Conservation (phyloP, 2,113 vertebrate genomes). For the Apteryx owenii region DNA sequence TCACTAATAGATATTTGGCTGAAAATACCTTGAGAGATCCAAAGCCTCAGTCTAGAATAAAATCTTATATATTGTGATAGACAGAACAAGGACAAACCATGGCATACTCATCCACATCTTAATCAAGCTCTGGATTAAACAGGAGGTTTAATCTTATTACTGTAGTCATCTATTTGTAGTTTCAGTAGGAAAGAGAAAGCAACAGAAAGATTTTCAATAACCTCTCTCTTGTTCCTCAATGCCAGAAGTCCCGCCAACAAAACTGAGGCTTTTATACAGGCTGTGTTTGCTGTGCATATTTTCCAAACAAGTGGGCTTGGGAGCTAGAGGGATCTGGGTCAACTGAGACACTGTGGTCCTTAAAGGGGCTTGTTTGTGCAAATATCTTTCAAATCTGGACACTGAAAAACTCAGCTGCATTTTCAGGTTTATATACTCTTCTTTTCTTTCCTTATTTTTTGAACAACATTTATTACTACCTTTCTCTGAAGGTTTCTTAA, state of each 20-base stretch:
- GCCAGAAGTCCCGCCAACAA: conserved; percentile 4
- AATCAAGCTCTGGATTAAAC: conserved; percentile 51
- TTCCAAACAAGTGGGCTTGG: not conserved
- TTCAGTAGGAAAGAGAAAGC: conserved; percentile 17
- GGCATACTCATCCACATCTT: conserved; percentile 18
- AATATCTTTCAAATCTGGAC: not conserved
- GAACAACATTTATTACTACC: not conserved
- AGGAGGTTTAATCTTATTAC: not conserved
- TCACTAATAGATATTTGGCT: not conserved
- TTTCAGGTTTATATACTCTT: not conserved
- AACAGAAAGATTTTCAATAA: not conserved
- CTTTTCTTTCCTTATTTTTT: not conserved
- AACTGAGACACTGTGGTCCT: not conserved
- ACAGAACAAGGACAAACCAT: conserved; percentile 52
- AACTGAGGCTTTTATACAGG: not conserved
- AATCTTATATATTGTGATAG: not conserved
- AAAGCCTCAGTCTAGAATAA: conserved; percentile 8
- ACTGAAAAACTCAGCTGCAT: not conserved
- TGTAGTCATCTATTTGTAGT: conserved; percentile 17
- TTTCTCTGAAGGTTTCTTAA: conserved; percentile 24
- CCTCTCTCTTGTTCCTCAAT: not conserved
- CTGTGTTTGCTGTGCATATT: not conserved
- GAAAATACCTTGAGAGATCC: not conserved
- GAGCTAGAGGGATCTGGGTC: not conserved
- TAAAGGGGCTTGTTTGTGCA: not conserved